A percentile compares a stretch with the other conserved stretches of the same genome.
Evolutionary conservation across 2,797 vertebrate species (phyloP).

Genomic region (Rhadinocentrus ornatus): DNA sequence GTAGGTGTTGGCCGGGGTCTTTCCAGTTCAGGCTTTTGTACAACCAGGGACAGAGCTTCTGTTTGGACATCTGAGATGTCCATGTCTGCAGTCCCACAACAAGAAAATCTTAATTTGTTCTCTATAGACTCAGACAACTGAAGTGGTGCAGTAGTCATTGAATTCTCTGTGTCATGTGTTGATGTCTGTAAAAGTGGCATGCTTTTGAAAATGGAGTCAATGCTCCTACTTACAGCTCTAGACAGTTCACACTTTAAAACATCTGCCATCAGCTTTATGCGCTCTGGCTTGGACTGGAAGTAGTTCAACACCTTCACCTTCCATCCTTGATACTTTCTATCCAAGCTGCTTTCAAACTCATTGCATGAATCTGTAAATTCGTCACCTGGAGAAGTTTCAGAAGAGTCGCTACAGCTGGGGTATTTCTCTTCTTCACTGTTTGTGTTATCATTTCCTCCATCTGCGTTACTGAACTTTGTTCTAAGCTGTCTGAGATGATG

Average conservation of each 20-base stretch:
- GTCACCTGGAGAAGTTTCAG: conserved; percentile 15
- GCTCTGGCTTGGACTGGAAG: conserved; percentile 58
- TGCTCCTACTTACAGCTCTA: conserved; percentile 79
- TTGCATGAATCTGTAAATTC: neutral
- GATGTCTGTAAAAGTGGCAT: conserved; percentile 66
- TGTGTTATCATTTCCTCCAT: conserved; percentile 10
- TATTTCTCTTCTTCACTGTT: conserved; percentile 19
- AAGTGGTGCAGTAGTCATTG: neutral
- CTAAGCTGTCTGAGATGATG: conserved; percentile 77
- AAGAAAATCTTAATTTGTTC: conserved; percentile 19
- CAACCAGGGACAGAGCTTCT: conserved; percentile 72
- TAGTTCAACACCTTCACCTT: conserved; percentile 39
- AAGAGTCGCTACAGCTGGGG: conserved; percentile 17
- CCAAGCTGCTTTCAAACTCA: conserved; percentile 23
- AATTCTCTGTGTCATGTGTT: conserved; percentile 15
- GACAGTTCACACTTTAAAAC: conserved; percentile 85
- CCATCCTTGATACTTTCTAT: conserved; percentile 47
- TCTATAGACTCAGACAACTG: conserved; percentile 17
- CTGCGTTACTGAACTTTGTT: conserved; percentile 67
- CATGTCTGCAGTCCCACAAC: conserved; percentile 20
- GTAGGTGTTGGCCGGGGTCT: conserved; percentile 44
- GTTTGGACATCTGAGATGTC: conserved; percentile 58
- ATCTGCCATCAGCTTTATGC: conserved; percentile 76
- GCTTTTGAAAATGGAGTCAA: conserved; percentile 86
- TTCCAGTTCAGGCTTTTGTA: conserved; percentile 58